phyloP scores from a whole-genome alignment of 1,140 invertebrate species.

The Heliothis virescens region DNA sequence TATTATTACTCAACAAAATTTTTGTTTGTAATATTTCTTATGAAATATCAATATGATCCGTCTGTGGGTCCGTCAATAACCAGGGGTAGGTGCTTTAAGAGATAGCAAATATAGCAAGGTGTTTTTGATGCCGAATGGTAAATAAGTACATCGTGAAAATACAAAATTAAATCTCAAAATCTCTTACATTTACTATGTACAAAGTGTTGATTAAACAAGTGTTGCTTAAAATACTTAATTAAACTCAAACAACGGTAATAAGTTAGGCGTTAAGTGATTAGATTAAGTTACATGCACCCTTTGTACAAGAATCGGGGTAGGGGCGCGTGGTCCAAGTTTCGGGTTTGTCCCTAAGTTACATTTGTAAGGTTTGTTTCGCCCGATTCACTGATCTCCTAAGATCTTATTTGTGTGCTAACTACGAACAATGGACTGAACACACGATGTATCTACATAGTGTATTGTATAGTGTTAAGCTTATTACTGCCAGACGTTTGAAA shows the following conservation, averaged over 20 bases:
- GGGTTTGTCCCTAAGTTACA: conserved; percentile 80
- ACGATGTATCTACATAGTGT: conserved; percentile 24
- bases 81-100: too few species aligned
- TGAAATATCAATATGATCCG: too few species aligned
- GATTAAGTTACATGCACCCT: conserved; percentile 52
- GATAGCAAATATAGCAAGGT: too few species aligned
- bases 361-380: conserved; percentile 68
- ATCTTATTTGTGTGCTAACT: conserved; percentile 69
- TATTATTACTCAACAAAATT: too few species aligned
- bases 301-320: conserved; percentile 48
- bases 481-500: conserved; percentile 11
- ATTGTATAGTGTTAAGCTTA: conserved; percentile 25
- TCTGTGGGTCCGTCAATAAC: too few species aligned
- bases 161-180: background rate
- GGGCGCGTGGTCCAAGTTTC: conserved; percentile 66
- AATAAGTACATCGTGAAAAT: background rate
- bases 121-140: too few species aligned
- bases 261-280: conserved; percentile 53
- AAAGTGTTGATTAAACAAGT: conserved; percentile 18
- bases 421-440: conserved; percentile 57
- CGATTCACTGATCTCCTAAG: conserved; percentile 66
- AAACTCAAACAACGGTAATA: conserved; percentile 50
- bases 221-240: conserved; percentile 33
- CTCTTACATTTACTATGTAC: background rate
- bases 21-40: too few species aligned